Conservation (phyloP, 2,888 invertebrate species). For the Neoascia interrupta region DNA sequence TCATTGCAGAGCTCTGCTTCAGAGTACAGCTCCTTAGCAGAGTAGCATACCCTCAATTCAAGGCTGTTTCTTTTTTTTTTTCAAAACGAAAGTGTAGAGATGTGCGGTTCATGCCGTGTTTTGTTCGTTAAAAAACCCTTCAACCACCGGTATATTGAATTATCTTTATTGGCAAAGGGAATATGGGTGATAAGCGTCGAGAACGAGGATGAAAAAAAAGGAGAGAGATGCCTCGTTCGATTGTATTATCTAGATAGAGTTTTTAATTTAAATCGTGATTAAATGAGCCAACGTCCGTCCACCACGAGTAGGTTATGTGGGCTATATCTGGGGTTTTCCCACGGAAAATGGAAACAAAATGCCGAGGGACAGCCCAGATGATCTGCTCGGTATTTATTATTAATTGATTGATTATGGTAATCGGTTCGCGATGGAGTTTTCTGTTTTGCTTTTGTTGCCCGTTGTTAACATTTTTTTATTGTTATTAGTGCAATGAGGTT, state of each 20-base stretch:
- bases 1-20: slow-evolving; percentile 36
- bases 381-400: slow-evolving; percentile 66
- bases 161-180: slow-evolving; percentile 67
- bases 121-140: slow-evolving; percentile 53
- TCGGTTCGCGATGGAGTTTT: slow-evolving; percentile 63
- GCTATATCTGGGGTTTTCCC: slow-evolving; percentile 40
- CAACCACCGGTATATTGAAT: slow-evolving; percentile 64
- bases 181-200: slow-evolving; percentile 60
- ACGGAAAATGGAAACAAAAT: slow-evolving; percentile 37
- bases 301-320: not conserved
- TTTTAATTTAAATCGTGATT: slow-evolving; percentile 70
- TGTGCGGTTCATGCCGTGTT: slow-evolving; percentile 66
- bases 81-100: slow-evolving; percentile 61
- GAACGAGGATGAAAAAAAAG: slow-evolving; percentile 27
- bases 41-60: too few species aligned
- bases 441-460: not conserved
- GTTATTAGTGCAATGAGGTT: slow-evolving; percentile 53
- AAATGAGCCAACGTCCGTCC: slow-evolving; percentile 45
- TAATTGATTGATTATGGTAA: slow-evolving; percentile 69
- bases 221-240: slow-evolving; percentile 60
- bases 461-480: slow-evolving; percentile 37
- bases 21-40: too few species aligned
- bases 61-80: too few species aligned
- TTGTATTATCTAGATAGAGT: slow-evolving; percentile 69
- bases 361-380: slow-evolving; percentile 32